phyloP scores from a whole-genome alignment of 2,888 invertebrate genomes.

The Agrotis segetum region DNA sequence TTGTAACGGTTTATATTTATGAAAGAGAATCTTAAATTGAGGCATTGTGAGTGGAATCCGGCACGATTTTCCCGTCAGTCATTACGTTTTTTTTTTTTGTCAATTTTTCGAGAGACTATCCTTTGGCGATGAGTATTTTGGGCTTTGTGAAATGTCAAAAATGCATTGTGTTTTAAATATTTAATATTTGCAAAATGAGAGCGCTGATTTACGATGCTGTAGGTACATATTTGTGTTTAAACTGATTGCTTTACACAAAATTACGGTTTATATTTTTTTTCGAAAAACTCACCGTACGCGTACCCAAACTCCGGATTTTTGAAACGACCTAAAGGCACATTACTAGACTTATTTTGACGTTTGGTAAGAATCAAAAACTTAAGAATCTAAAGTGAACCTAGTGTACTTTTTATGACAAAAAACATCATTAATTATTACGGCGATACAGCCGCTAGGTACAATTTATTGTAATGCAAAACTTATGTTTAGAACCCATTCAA shows the following conservation, averaged over 20 bases:
- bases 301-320: neutral
- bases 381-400: neutral
- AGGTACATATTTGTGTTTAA: conserved; percentile 5
- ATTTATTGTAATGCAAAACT: conserved; percentile 28
- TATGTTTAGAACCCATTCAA: conserved; percentile 20
- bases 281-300: neutral
- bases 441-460: neutral
- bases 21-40: conserved; percentile 75
- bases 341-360: neutral
- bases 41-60: conserved; percentile 72
- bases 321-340: neutral
- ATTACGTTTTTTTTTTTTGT: conserved; percentile 58
- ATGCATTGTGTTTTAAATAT: conserved; percentile 40
- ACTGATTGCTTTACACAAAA: neutral
- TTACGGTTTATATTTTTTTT: too few relatives aligned
- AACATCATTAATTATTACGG: neutral
- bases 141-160: conserved; percentile 40
- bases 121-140: conserved; percentile 51
- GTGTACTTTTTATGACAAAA: neutral
- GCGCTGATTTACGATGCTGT: neutral
- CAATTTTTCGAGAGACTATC: conserved; percentile 53
- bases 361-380: neutral
- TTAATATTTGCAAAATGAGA: conserved; percentile 16
- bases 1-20: conserved; percentile 72
- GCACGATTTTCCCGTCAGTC: conserved; percentile 66